phyloP scores from a whole-genome alignment of 1,140 invertebrate genomes.

The Teleogryllus occipitalis region DNA sequence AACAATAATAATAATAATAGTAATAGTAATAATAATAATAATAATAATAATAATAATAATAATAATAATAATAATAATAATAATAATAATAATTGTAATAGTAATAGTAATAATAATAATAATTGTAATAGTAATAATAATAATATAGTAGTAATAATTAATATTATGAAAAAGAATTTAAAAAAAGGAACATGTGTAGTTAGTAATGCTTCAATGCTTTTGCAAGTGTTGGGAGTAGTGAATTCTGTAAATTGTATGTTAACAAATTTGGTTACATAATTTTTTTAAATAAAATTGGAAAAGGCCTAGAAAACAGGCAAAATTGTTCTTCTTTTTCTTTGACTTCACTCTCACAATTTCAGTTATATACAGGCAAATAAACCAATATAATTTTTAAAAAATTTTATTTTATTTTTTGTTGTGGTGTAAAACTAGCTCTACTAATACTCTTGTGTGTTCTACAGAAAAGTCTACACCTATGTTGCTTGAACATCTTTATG shows the following conservation, averaged over 20 bases:
- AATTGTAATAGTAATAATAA: too few relatives aligned
- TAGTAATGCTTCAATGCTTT: too few relatives aligned
- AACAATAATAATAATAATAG: too few relatives aligned
- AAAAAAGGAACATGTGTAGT: too few relatives aligned
- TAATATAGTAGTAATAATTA: too few relatives aligned
- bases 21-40: too few relatives aligned
- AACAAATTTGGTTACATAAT: not conserved
- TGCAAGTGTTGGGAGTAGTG: not conserved
- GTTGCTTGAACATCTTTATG: conserved; percentile 58
- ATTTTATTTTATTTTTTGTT: not conserved
- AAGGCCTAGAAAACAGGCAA: too few relatives aligned
- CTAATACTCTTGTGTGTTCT: conserved; percentile 31
- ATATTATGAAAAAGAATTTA: too few relatives aligned
- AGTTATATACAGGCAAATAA: not conserved
- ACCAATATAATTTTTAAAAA: not conserved
- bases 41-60: too few relatives aligned
- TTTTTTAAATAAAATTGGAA: not conserved
- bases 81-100: too few relatives aligned
- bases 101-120: too few relatives aligned
- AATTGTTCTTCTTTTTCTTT: not conserved
- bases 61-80: too few relatives aligned
- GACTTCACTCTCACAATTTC: not conserved
- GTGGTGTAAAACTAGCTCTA: not conserved
- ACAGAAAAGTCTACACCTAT: conserved; percentile 84
- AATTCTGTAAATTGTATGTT: not conserved